Percentiles rank a stretch among this genome's conserved stretches.
Evolutionary conservation across 2,797 vertebrate genomes (phyloP).

Genomic region (Argyrosomus regius): DNA sequence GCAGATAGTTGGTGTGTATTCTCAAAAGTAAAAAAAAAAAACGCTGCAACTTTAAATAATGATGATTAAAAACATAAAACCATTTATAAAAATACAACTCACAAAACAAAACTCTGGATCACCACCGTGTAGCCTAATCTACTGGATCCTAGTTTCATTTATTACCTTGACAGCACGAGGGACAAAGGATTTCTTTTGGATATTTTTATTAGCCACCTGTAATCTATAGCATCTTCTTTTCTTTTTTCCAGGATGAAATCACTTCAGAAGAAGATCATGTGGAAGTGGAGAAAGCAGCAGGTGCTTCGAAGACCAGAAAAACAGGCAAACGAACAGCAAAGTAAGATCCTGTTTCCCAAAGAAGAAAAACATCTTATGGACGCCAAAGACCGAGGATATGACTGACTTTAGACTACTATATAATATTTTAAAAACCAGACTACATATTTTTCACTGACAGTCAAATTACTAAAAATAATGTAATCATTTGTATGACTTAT

Average conservation of each 20-base stretch:
- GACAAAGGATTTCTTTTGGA: too few relatives aligned
- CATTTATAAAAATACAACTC: too few relatives aligned
- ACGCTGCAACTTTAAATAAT: too few relatives aligned
- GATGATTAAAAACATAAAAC: too few relatives aligned
- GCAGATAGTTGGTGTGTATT: not conserved
- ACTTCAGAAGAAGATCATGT: constrained; percentile 75
- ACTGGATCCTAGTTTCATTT: too few relatives aligned
- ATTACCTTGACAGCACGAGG: too few relatives aligned
- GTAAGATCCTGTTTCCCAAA: constrained; percentile 73
- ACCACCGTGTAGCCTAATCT: too few relatives aligned
- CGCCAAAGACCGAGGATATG: not conserved
- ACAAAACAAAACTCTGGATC: too few relatives aligned
- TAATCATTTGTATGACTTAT: not conserved
- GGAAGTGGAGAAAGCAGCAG: constrained; percentile 60
- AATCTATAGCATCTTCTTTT: too few relatives aligned
- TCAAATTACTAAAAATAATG: not conserved
- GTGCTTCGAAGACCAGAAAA: constrained; percentile 78
- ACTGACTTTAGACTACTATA: not conserved
- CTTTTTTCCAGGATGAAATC: constrained; percentile 79
- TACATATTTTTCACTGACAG: not conserved
- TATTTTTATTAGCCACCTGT: too few relatives aligned
- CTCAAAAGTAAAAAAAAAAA: not conserved
- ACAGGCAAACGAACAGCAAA: constrained; percentile 79
- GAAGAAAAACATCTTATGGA: not conserved
- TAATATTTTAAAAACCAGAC: not conserved